Conservation (phyloP, 2,113 vertebrate genomes). For the Ammodramus savannarum region DNA sequence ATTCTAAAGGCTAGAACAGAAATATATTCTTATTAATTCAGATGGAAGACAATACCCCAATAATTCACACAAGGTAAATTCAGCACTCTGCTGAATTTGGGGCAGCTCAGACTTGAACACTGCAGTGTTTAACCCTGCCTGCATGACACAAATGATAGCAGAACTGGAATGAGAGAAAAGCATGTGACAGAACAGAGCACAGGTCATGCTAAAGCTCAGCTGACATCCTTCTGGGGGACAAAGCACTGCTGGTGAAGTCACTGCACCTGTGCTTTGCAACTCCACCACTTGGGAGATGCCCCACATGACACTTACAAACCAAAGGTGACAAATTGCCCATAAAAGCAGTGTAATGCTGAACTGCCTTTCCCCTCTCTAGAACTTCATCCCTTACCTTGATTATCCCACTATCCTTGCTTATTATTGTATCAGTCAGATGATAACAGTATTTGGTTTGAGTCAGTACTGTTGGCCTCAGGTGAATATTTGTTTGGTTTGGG, state of each 20-base stretch:
- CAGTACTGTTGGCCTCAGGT: constrained; percentile 27
- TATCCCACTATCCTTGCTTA: not conserved
- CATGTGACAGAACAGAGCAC: not conserved
- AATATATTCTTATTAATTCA: not conserved
- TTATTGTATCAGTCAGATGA: not conserved
- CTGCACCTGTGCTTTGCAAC: not conserved
- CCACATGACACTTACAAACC: not conserved
- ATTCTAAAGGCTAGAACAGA: not conserved
- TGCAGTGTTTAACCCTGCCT: not conserved
- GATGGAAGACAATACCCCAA: not conserved
- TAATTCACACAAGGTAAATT: not conserved
- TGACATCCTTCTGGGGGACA: not conserved
- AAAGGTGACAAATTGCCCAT: not conserved
- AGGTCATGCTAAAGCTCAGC: not conserved
- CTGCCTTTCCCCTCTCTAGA: not conserved
- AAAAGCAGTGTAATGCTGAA: not conserved
- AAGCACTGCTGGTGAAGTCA: not conserved
- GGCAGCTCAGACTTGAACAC: not conserved
- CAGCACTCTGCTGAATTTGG: not conserved
- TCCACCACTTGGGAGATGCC: not conserved
- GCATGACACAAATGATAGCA: not conserved
- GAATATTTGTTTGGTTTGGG: constrained; percentile 60
- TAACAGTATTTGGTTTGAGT: constrained; percentile 37
- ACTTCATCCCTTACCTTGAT: not conserved
- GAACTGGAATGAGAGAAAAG: not conserved